Evolutionary conservation across 2,888 invertebrate genomes (phyloP).

Genomic region (Teinopalpus imperialis): DNA sequence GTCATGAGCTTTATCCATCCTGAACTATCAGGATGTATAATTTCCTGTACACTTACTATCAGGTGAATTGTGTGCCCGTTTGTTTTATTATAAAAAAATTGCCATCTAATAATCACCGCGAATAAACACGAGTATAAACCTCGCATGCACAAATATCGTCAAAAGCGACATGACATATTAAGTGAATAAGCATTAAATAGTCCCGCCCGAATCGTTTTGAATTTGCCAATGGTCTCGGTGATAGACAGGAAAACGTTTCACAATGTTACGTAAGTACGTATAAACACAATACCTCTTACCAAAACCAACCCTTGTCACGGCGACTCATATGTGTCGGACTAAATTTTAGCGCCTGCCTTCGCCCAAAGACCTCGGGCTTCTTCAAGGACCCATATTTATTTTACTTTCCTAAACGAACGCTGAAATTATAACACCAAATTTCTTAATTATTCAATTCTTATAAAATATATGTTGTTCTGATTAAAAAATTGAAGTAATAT

Average conservation of each 20-base stretch:
- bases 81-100: no score
- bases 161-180: not conserved
- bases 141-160: conserved; percentile 1
- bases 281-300: conserved; percentile 41
- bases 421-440: not conserved
- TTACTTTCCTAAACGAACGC: not conserved
- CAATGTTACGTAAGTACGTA: conserved; percentile 20
- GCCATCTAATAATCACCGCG: no score
- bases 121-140: no score
- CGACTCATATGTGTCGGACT: conserved; percentile 69
- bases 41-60: no score
- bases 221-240: conserved; percentile 22
- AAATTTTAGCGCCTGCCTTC: conserved; percentile 55
- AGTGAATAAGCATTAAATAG: conserved; percentile 7
- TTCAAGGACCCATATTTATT: conserved; percentile 2
- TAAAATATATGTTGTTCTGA: no score
- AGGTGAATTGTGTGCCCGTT: no score
- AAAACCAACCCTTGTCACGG: conserved; percentile 66
- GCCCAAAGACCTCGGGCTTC: not conserved
- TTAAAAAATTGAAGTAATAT: no score
- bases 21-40: no score
- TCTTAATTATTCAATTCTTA: no score
- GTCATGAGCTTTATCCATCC: no score
- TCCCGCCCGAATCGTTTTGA: conserved; percentile 10
- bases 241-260: conserved; percentile 20